phyloP scores from a whole-genome alignment of 2,797 vertebrate genomes.

The Mormyrops attenuatus region DNA sequence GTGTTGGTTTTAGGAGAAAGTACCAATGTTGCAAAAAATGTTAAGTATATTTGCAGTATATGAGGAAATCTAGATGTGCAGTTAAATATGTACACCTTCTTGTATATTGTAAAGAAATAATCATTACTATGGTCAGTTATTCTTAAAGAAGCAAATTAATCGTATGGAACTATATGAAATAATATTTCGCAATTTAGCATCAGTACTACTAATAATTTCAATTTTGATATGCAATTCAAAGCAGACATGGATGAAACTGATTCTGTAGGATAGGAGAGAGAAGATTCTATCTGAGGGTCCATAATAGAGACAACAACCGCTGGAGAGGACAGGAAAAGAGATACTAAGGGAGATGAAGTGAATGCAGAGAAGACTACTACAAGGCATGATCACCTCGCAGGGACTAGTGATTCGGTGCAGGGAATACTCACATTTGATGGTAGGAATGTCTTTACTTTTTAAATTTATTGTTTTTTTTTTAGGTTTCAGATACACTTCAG shows the following conservation, averaged over 20 bases:
- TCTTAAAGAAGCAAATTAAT: not conserved
- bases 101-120: not conserved
- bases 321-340: not conserved
- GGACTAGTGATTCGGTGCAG: not conserved
- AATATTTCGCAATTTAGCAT: not conserved
- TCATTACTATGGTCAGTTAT: not conserved
- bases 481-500: not conserved
- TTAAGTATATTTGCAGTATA: not conserved
- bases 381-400: not conserved
- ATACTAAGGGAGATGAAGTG: not conserved
- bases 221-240: not conserved
- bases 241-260: not conserved
- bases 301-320: not conserved
- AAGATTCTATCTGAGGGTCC: not conserved
- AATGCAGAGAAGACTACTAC: too few species aligned
- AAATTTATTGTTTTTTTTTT: not conserved
- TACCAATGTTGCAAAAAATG: not conserved
- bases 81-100: not conserved
- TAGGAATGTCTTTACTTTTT: not conserved
- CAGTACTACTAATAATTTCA: not conserved
- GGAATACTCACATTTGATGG: not conserved
- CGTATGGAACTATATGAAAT: not conserved
- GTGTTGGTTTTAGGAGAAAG: not conserved
- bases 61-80: not conserved
- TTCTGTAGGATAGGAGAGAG: not conserved